Evolutionary conservation across 2,797 vertebrate genomes (phyloP).

Genomic region (Eulemur coronatus): DNA sequence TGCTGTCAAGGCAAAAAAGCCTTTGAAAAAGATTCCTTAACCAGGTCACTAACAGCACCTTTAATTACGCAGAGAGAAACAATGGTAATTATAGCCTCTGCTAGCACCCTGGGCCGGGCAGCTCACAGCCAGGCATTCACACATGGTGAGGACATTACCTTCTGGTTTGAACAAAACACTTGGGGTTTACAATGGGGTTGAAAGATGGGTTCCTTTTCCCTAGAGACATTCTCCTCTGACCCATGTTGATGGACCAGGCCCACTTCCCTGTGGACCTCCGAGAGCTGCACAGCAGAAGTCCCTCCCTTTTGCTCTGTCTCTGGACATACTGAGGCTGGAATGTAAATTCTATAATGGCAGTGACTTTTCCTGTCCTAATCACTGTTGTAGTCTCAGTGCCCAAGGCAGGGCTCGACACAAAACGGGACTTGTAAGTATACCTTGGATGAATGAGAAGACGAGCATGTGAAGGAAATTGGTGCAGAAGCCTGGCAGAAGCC

Average conservation of each 20-base stretch:
- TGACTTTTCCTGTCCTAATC: neutral
- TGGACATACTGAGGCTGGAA: neutral
- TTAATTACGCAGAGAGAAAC: conserved; percentile 55
- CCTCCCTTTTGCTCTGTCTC: neutral
- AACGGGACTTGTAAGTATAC: neutral
- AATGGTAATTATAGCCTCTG: conserved; percentile 55
- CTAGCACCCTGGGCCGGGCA: neutral
- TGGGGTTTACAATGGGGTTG: neutral
- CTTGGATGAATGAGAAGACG: neutral
- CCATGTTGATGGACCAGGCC: neutral
- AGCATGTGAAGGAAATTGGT: neutral
- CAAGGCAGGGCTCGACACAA: neutral
- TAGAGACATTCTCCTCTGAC: neutral
- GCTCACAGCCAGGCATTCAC: neutral
- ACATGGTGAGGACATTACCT: neutral
- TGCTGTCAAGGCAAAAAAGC: neutral
- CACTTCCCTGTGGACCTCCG: neutral
- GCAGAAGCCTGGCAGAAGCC: neutral
- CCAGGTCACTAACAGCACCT: conserved; percentile 62
- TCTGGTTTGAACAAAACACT: neutral
- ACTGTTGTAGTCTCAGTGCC: neutral
- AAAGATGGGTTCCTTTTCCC: neutral
- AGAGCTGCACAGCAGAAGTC: neutral
- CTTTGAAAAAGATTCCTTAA: conserved; percentile 47
- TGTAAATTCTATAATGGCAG: neutral